Evolutionary conservation across 2,797 vertebrate species (phyloP), one percentile per base, ranked within the genome.

Genomic region (Botia kubotai): DNA sequence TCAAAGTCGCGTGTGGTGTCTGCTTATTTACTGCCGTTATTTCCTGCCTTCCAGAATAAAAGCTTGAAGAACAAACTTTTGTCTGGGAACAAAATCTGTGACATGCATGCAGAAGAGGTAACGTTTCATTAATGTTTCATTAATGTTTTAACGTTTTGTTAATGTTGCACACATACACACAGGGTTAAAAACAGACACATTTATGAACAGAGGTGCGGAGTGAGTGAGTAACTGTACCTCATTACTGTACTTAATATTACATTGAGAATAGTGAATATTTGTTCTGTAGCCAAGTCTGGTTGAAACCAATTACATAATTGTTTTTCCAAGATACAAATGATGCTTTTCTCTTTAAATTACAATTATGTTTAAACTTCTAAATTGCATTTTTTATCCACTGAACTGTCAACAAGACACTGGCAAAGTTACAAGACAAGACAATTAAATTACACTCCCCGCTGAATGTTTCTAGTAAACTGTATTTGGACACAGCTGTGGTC

Each of bases 51-150:
- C 57, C 92, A 99, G 97, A 99, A 99, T 91, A 99, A 99, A 95
- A 98, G 98, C 90, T 91, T 99, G 91, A 99, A 99, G 93, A 98
- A 91, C 80, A 99, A 99, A 90, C 95, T 98, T 1, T 90, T 99
- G 65, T 98, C 97, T 0, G 97, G 97, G 90, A 96, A 93, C 89
- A 99, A 99, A 89, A 93, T 98, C 39, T 99, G 97, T 86, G 97
- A 98, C 12, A 95, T 97, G 86, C 97, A 97, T 3, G 95, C 97
- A 85, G 97, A 98, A 88, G 97, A 99, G 95, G 98, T 98, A 91
- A 63, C 94, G 95, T 82, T 17, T 14, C 6, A 8, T 29, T 26
- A 26, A 26, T 26, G 23, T 26, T 26, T 26, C 2, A 2, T 26
- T 26, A 26, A 26, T 19, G 12, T 68, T 46, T 29, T 26, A 26